Evolutionary conservation across 2,797 vertebrate genomes (phyloP).

Genomic region (Acipenser ruthenus): DNA sequence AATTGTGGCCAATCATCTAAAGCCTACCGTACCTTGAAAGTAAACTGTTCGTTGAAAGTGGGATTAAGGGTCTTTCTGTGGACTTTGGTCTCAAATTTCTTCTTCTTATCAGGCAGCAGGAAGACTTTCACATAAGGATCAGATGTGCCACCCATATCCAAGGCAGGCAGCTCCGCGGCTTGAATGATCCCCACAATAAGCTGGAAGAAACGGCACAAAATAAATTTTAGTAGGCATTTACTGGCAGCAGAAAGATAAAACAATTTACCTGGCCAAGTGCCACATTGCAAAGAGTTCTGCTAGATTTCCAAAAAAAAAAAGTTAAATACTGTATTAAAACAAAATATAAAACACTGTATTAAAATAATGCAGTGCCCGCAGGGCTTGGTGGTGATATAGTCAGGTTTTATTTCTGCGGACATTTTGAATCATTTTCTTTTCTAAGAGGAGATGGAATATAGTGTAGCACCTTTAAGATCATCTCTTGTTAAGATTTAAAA

Average conservation of each 20-base stretch:
- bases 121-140: slow-evolving; percentile 95
- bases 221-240: slow-evolving; percentile 1
- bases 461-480: too few relatives aligned
- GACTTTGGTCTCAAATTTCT: slow-evolving; percentile 96
- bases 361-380: too few relatives aligned
- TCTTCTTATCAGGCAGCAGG: slow-evolving; percentile 94
- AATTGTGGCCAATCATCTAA: slow-evolving; percentile 4
- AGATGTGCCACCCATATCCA: slow-evolving; percentile 93
- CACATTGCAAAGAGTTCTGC: too few relatives aligned
- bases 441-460: too few relatives aligned
- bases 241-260: neutral
- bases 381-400: too few relatives aligned
- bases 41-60: slow-evolving; percentile 89
- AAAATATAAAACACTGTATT: too few relatives aligned
- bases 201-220: slow-evolving; percentile 44
- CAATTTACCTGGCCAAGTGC: too few relatives aligned
- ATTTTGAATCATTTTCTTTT: too few relatives aligned
- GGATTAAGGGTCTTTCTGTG: slow-evolving; percentile 94
- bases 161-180: slow-evolving; percentile 83
- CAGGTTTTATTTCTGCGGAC: too few relatives aligned
- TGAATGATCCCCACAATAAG: slow-evolving; percentile 89
- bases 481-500: too few relatives aligned
- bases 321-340: too few relatives aligned
- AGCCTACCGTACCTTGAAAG: slow-evolving; percentile 74
- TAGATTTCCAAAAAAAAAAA: too few relatives aligned